Percentiles rank a stretch among this genome's conserved stretches.
Evolutionary conservation across 2,113 vertebrate genomes (phyloP).

Genomic region (Nycticryphes semicollaris): DNA sequence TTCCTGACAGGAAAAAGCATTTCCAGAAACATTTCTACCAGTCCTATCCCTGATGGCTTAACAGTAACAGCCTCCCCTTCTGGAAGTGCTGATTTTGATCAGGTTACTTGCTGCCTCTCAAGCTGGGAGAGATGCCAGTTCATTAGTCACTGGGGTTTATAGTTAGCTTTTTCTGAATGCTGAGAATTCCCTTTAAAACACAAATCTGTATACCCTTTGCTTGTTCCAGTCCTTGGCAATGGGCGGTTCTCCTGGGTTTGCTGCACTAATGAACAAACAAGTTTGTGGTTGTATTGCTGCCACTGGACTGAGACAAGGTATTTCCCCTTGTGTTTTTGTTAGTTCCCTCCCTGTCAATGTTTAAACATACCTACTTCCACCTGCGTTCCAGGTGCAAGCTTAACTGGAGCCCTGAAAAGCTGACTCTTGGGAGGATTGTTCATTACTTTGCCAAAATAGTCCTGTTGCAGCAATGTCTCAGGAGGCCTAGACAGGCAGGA

Average conservation of each 20-base stretch:
- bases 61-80: not conserved
- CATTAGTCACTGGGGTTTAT: not conserved
- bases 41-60: not conserved
- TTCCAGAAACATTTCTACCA: not conserved
- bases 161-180: not conserved
- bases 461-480: not conserved
- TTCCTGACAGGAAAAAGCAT: not conserved
- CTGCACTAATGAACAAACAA: not conserved
- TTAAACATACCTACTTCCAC: slow-evolving; percentile 18
- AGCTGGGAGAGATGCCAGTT: not conserved
- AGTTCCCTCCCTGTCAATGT: slow-evolving; percentile 9
- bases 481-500: not conserved
- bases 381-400: not conserved
- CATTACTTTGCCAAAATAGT: not conserved
- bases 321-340: slow-evolving; percentile 28
- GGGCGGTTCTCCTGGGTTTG: not conserved
- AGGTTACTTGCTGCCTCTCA: not conserved
- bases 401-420: not conserved
- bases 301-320: slow-evolving; percentile 21
- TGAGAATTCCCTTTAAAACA: not conserved
- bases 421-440: not conserved
- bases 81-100: slow-evolving; percentile 6
- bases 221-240: not conserved
- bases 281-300: not conserved
- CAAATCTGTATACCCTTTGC: not conserved